Conservation (phyloP, 2,797 vertebrate genomes). For the Myotis findleyi region DNA sequence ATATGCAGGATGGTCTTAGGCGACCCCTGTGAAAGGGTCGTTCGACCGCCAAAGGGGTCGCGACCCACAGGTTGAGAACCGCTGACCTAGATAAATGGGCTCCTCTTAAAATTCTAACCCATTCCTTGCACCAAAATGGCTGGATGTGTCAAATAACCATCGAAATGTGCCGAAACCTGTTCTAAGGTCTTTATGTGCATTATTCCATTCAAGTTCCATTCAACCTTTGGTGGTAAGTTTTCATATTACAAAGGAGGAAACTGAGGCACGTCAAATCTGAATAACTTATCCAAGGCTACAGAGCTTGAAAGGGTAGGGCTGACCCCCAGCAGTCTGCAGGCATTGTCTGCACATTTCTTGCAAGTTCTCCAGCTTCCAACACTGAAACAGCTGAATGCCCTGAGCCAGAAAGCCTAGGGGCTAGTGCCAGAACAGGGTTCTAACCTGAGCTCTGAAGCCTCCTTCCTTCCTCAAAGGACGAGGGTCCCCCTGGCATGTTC, state of each 20-base stretch:
- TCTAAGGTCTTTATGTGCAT: background rate
- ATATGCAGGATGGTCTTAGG: too few relatives aligned
- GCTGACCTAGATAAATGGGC: background rate
- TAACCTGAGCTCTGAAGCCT: background rate
- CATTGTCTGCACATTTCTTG: background rate
- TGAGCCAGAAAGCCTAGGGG: background rate
- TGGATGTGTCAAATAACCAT: background rate
- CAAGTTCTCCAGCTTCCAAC: background rate
- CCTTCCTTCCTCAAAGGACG: background rate
- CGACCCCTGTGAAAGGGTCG: too few relatives aligned
- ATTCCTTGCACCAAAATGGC: background rate
- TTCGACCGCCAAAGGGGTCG: too few relatives aligned
- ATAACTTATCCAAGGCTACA: background rate
- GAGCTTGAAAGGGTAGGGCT: background rate
- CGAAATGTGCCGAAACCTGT: background rate
- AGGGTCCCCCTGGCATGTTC: background rate
- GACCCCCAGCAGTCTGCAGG: background rate
- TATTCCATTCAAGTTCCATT: background rate
- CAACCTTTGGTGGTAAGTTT: background rate
- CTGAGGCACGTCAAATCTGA: background rate
- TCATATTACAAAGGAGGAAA: constrained; percentile 22
- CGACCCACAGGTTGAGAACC: too few relatives aligned
- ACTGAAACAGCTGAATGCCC: background rate
- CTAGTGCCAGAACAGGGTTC: background rate
- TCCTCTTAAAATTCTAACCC: constrained; percentile 46